Percentiles rank a stretch among this genome's conserved stretches.
Conservation (phyloP, 1,140 invertebrate genomes). For the Apis laboriosa region DNA sequence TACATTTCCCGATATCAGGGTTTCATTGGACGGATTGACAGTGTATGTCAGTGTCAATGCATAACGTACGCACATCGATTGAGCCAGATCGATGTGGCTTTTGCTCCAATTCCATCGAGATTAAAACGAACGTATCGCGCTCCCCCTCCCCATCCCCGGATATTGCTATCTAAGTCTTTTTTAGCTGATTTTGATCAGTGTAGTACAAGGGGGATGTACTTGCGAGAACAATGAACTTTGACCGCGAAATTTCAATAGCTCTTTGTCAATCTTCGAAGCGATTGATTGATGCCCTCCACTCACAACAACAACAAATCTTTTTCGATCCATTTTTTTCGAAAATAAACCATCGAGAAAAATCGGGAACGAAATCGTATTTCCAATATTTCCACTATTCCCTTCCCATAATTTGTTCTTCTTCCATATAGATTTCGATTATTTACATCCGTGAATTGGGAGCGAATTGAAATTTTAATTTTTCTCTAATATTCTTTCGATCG, state of each 20-base stretch:
- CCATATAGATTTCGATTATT: neutral
- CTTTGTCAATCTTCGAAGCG: neutral
- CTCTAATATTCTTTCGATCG: neutral
- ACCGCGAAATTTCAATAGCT: slow-evolving; percentile 17
- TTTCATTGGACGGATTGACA: slow-evolving; percentile 45
- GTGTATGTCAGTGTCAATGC: slow-evolving; percentile 45
- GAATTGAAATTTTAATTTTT: neutral
- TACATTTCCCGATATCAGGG: slow-evolving; percentile 22
- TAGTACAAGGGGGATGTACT: slow-evolving; percentile 1
- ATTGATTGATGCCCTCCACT: neutral
- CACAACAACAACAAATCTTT: neutral
- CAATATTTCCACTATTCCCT: neutral
- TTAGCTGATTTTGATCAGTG: slow-evolving; percentile 26
- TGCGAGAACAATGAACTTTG: slow-evolving; percentile 16
- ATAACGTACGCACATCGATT: slow-evolving; percentile 56
- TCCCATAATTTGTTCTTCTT: neutral
- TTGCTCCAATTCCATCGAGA: slow-evolving; percentile 53
- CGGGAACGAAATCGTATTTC: neutral
- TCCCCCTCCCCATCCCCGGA: neutral
- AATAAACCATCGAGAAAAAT: neutral
- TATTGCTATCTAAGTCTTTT: slow-evolving; percentile 44
- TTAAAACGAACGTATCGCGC: slow-evolving; percentile 53
- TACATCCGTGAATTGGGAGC: neutral
- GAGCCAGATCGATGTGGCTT: slow-evolving; percentile 51
- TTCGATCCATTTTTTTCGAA: neutral